phyloP scores from a whole-genome alignment of 2,113 vertebrate genomes.

The Thamnaconus septentrionalis region DNA sequence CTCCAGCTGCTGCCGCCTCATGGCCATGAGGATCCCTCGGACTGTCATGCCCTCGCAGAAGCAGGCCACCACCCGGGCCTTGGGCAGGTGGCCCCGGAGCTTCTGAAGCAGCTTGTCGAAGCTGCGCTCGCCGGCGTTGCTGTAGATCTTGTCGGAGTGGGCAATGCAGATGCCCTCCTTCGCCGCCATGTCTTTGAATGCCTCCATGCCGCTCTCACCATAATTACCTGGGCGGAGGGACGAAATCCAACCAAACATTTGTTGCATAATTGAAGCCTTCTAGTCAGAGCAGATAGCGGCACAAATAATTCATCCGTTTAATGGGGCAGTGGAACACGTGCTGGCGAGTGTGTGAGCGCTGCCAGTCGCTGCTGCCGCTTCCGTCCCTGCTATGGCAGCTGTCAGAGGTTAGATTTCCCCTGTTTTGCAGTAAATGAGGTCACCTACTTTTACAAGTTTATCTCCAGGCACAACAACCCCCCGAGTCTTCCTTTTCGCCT shows the following conservation, averaged over 20 bases:
- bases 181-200: conserved; percentile 97
- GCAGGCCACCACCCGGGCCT: conserved; percentile 94
- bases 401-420: conserved; percentile 57
- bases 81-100: conserved; percentile 89
- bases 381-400: conserved; percentile 42
- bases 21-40: conserved; percentile 93
- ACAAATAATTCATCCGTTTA: no score
- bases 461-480: conserved; percentile 14
- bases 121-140: conserved; percentile 92
- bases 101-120: conserved; percentile 93
- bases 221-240: conserved; percentile 85
- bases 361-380: neutral
- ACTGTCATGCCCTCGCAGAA: conserved; percentile 99
- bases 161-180: conserved; percentile 98
- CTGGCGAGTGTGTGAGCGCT: no score
- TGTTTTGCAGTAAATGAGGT: conserved; percentile 69
- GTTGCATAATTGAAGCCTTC: neutral
- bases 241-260: neutral
- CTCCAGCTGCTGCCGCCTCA: conserved; percentile 88
- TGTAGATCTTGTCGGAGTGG: conserved; percentile 99
- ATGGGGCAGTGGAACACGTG: no score
- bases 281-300: no score
- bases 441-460: conserved; percentile 68
- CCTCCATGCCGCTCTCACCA: conserved; percentile 98
- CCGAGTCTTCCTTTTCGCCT: conserved; percentile 12